These are phyloP conservation scores for Eupithecia exiguata DNA, from an alignment of 2,888 invertebrate species.

Conservation along the genomic window DNA sequence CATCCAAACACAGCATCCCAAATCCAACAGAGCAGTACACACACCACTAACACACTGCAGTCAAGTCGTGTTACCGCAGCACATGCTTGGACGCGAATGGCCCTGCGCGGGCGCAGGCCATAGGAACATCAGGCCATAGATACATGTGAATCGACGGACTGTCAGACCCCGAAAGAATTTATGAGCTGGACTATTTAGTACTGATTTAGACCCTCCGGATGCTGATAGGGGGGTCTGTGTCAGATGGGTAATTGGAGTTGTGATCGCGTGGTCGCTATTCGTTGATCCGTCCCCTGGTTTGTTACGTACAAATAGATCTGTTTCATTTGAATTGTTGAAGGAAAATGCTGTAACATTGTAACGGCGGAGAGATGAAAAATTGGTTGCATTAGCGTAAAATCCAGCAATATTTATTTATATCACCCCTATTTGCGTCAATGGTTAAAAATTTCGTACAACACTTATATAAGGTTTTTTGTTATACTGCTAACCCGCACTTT, in stretches of 20 bases:
- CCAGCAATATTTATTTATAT: too few relatives aligned
- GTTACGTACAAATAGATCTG: conserved; percentile 1
- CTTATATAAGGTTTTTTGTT: too few relatives aligned
- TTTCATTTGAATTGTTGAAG: not conserved
- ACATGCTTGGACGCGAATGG: conserved; percentile 72
- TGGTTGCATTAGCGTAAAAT: too few relatives aligned
- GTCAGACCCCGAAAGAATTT: conserved; percentile 81
- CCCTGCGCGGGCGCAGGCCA: conserved; percentile 53
- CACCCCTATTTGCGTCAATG: too few relatives aligned
- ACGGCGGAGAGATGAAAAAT: not conserved
- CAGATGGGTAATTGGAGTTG: conserved; percentile 14
- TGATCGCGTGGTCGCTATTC: conserved; percentile 11
- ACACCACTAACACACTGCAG: conserved; percentile 22
- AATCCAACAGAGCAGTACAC: conserved; percentile 15
- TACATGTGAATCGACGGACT: conserved; percentile 73
- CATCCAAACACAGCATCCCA: conserved; percentile 10
- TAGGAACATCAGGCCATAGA: conserved; percentile 46
- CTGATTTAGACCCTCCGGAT: conserved; percentile 70
- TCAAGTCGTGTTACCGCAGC: conserved; percentile 65
- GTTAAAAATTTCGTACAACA: too few relatives aligned
- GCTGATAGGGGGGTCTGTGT: conserved; percentile 50
- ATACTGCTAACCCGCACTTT: too few relatives aligned
- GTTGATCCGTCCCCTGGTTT: not conserved
- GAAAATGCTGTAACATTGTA: not conserved
- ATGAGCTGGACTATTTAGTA: conserved; percentile 60